These are phyloP conservation scores for Cheiracanthium punctorium DNA, from an alignment of 2,888 invertebrate species.

Conservation along the genomic window DNA sequence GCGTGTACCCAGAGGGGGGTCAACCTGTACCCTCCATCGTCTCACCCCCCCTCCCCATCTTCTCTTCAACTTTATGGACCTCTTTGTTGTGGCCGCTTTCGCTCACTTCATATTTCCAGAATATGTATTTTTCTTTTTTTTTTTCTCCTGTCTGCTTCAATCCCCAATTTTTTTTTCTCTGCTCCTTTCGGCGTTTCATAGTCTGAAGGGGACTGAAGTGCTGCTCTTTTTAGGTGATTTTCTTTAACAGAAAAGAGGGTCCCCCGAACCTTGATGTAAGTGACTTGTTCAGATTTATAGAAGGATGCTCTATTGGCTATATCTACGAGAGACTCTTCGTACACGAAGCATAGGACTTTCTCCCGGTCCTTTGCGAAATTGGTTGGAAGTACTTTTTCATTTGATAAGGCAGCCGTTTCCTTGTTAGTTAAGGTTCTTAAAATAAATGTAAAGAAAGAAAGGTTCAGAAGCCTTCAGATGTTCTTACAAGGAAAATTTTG, in stretches of 20 bases:
- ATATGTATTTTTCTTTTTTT: slow-evolving; percentile 17
- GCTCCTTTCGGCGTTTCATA: slow-evolving; percentile 11
- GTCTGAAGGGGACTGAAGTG: slow-evolving; percentile 26
- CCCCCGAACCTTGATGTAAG: slow-evolving; percentile 30
- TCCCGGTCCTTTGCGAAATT: neutral
- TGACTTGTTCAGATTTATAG: slow-evolving; percentile 57
- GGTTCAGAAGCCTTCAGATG: too few species aligned
- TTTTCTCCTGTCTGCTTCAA: slow-evolving; percentile 6
- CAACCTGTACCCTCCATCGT: slow-evolving; percentile 23
- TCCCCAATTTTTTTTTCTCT: too few species aligned
- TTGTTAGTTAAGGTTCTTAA: too few species aligned
- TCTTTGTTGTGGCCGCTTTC: slow-evolving; percentile 62
- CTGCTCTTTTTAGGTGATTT: slow-evolving; percentile 56
- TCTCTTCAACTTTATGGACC: neutral
- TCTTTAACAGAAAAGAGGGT: slow-evolving; percentile 26
- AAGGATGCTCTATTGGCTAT: slow-evolving; percentile 15
- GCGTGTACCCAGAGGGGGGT: slow-evolving; percentile 35
- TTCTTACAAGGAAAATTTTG: too few species aligned
- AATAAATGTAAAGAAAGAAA: too few species aligned
- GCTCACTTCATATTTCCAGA: slow-evolving; percentile 63
- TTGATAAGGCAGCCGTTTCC: too few species aligned
- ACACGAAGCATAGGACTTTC: neutral
- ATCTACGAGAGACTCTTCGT: neutral
- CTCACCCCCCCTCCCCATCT: slow-evolving; percentile 35
- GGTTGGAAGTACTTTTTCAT: too few species aligned